A percentile compares a stretch with the other conserved stretches of the same genome.
Conservation (phyloP, 2,113 vertebrate genomes). For the Phoxinus phoxinus region DNA sequence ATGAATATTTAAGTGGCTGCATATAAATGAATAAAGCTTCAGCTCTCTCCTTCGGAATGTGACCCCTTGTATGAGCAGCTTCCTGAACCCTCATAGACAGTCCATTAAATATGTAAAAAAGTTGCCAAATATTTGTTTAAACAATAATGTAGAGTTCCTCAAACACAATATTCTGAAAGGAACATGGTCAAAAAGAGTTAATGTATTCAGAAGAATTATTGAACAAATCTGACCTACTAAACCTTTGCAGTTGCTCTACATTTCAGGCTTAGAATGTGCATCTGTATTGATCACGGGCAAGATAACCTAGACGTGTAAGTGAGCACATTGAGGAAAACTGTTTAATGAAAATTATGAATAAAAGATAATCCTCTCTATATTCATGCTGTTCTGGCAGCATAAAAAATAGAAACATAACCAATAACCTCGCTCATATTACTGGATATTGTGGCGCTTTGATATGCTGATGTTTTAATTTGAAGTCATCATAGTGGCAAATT, state of each 20-base stretch:
- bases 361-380: not conserved
- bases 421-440: not conserved
- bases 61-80: conserved; percentile 28
- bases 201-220: conserved; percentile 23
- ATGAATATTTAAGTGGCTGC: conserved; percentile 57
- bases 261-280: not conserved
- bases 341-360: conserved; percentile 9
- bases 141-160: not conserved
- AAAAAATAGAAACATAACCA: not conserved
- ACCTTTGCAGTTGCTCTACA: not conserved
- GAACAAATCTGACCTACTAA: conserved; percentile 3
- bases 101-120: conserved; percentile 27
- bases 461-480: conserved; percentile 23
- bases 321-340: not conserved
- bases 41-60: conserved; percentile 38
- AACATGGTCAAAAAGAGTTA: not conserved
- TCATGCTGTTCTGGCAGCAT: not conserved
- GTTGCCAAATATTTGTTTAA: conserved; percentile 41
- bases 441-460: not conserved
- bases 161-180: conserved; percentile 10
- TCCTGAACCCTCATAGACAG: conserved; percentile 11
- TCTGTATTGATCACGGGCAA: not conserved
- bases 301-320: not conserved
- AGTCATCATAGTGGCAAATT: not conserved
- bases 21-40: conserved; percentile 57